Evolutionary conservation across 2,888 invertebrate genomes (phyloP), one percentile per base, ranked within the genome.

Genomic region (Drepana falcataria): DNA sequence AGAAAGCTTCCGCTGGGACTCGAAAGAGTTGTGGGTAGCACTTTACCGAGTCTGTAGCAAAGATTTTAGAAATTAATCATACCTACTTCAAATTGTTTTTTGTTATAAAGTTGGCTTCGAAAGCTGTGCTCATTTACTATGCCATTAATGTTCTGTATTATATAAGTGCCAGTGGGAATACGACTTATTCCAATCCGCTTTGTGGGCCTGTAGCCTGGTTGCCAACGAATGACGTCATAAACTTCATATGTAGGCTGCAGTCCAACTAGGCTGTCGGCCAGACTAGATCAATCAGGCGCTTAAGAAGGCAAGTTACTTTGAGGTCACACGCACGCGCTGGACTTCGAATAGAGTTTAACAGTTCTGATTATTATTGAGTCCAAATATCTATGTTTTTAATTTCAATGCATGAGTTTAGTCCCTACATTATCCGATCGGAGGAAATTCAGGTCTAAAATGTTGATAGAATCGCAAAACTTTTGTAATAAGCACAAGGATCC

Each of bases 201-300:
- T 73, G 77, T 68, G 70, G 71, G 61, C 61, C 60, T 66, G 52
- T 57, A 3, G 44, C 44, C 61, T 63, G 64, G 67, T 66, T 79
- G 77, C 74, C 79, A 81, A 77, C 67, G 71, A 71, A 60, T 79
- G 78, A 81, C 82, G 84, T 83, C 83, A 80, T 69, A 57, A 68
- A 66, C 64, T 73, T 70, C 75, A 72, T 77, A 71, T 64, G 65
- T 74, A 75, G 79, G 73, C 73, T 73, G 67, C 68, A 72, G 69
- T 69, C 75, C 77, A 78, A 80, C 59, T 73, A 58, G 67, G 61
- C 64, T 61, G 64, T 59, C 56, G 33, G 35, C 63, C 69, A 69
- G 69, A 71, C 66, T 69, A 63, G 61, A 68, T 71, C 66, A 68
- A 70, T 68, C 63, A 64, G 57, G 59, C 59, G 55, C 58, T 60